Conservation (phyloP, 2,888 invertebrate genomes). For the Vesta saturnalis region DNA sequence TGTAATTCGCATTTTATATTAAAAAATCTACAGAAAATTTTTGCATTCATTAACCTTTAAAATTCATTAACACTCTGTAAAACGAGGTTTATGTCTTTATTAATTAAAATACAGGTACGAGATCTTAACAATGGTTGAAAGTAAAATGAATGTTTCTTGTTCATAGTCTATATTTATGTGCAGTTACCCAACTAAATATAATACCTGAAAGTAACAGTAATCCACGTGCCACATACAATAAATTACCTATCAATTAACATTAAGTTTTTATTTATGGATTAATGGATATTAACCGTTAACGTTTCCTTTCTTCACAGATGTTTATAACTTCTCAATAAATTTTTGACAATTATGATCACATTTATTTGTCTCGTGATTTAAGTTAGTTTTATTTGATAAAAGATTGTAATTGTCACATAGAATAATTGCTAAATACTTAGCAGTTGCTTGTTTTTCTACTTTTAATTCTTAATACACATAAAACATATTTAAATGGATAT, state of each 20-base stretch:
- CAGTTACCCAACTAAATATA: background rate
- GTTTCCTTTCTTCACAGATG: background rate
- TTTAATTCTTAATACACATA: too few species aligned
- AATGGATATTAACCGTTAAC: background rate
- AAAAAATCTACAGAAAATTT: too few species aligned
- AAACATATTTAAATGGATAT: too few species aligned
- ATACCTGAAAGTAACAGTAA: conserved; percentile 12
- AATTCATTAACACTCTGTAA: conserved; percentile 1
- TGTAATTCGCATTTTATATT: conserved; percentile 2
- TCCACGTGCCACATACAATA: background rate
- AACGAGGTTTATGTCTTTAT: background rate
- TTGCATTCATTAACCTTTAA: conserved; percentile 8
- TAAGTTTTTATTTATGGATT: too few species aligned
- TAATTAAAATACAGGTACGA: background rate
- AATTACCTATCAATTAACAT: background rate
- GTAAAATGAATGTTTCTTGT: background rate
- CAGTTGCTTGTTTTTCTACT: too few species aligned
- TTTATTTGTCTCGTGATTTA: too few species aligned
- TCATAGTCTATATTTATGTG: background rate
- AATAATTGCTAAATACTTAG: too few species aligned
- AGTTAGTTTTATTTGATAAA: too few species aligned
- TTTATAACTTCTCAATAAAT: too few species aligned
- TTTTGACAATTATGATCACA: too few species aligned
- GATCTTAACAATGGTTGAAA: background rate
- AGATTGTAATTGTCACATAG: too few species aligned